A percentile compares a stretch with the other conserved stretches of the same genome.
phyloP scores from a whole-genome alignment of 2,113 vertebrate species.

The Suricata suricatta region DNA sequence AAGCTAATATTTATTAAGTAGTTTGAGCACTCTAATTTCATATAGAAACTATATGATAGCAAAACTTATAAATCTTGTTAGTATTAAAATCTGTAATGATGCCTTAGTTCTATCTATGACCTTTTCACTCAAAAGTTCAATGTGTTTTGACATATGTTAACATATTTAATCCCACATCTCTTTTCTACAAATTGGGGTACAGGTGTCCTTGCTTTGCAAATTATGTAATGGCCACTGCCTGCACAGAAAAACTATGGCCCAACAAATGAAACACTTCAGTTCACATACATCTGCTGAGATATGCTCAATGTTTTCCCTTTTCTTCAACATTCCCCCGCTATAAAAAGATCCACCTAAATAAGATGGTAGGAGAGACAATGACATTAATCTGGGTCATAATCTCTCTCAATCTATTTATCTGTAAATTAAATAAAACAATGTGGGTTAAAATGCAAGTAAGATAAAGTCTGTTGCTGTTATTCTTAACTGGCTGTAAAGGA shows the following conservation, averaged over 20 bases:
- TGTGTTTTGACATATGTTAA: constrained; percentile 18
- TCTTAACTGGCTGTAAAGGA: background rate
- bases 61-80: background rate
- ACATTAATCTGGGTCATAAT: background rate
- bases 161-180: background rate
- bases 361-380: background rate
- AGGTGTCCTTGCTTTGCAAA: constrained; percentile 19
- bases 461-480: background rate
- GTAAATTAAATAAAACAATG: constrained; percentile 12
- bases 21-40: constrained; percentile 19
- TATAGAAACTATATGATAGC: background rate
- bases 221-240: background rate
- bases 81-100: background rate
- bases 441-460: background rate
- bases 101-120: background rate
- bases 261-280: background rate
- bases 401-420: background rate
- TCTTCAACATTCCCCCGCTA: background rate
- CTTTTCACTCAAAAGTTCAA: background rate
- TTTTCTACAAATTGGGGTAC: background rate
- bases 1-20: background rate
- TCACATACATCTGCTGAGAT: background rate
- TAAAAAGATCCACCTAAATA: background rate
- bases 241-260: background rate
- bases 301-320: background rate